These are phyloP conservation scores for Halocaridina rubra DNA, from an alignment of 2,888 invertebrate species.

Conservation along the genomic window DNA sequence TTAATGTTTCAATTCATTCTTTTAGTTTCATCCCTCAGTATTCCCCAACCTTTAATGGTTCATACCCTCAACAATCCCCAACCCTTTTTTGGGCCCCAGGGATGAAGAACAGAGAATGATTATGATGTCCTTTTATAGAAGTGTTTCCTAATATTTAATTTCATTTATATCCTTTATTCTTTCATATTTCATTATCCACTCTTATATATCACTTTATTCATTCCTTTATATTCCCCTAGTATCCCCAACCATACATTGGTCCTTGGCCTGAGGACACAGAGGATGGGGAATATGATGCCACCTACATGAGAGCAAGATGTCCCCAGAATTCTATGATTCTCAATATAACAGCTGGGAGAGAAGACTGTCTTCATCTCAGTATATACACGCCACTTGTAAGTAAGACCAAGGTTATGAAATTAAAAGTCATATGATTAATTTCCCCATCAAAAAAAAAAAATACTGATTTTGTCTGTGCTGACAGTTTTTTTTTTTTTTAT, in stretches of 20 bases:
- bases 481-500: too few species aligned
- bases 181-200: background rate
- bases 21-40: too few species aligned
- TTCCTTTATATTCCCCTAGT: background rate
- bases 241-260: constrained; percentile 6
- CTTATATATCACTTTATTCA: background rate
- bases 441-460: too few species aligned
- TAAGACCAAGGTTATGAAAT: too few species aligned
- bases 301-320: constrained; percentile 41
- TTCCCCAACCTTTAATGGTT: too few species aligned
- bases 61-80: background rate
- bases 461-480: too few species aligned
- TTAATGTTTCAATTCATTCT: too few species aligned
- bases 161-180: background rate
- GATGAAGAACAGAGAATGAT: background rate
- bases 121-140: background rate
- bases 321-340: constrained; percentile 41
- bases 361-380: constrained; percentile 49
- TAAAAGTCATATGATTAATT: too few species aligned
- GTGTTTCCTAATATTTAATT: background rate
- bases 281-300: constrained; percentile 35
- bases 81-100: background rate
- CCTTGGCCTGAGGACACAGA: background rate
- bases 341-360: constrained; percentile 18
- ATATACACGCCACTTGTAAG: constrained; percentile 36